Conservation (phyloP, 2,888 invertebrate genomes). For the Eustalomyia histrio region DNA sequence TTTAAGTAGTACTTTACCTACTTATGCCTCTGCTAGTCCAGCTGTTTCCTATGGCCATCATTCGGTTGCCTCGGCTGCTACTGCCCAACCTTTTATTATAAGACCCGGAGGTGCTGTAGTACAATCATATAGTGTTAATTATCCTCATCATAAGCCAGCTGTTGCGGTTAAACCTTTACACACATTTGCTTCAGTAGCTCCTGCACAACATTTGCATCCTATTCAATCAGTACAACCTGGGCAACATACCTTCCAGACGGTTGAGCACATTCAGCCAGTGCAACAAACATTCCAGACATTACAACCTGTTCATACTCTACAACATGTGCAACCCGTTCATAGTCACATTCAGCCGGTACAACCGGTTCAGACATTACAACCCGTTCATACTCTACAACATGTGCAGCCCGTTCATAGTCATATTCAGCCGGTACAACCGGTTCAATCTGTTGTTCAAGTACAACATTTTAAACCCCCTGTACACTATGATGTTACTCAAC, state of each 20-base stretch:
- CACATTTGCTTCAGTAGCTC: conserved; percentile 56
- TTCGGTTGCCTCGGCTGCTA: conserved; percentile 53
- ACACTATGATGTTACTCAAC: conserved; percentile 57
- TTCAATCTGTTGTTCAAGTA: conserved; percentile 67
- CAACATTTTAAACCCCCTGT: conserved; percentile 63
- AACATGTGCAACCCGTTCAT: conserved; percentile 37
- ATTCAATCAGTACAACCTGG: conserved; percentile 34
- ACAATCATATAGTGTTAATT: conserved; percentile 76
- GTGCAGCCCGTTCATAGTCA: conserved; percentile 52
- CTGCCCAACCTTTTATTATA: conserved; percentile 72
- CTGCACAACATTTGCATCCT: conserved; percentile 49
- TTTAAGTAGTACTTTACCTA: conserved; percentile 37
- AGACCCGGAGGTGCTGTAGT: conserved; percentile 77
- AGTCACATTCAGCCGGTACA: conserved; percentile 55
- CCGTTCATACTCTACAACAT: conserved; percentile 2
- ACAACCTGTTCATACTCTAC: conserved; percentile 8
- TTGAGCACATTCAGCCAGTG: conserved; percentile 55
- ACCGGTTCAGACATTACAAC: conserved; percentile 36
- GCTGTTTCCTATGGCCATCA: conserved; percentile 46
- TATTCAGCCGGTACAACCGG: conserved; percentile 60
- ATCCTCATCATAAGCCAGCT: conserved; percentile 74
- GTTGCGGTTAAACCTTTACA: conserved; percentile 58
- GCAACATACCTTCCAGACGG: conserved; percentile 22
- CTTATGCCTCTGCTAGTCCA: conserved; percentile 29
- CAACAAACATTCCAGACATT: conserved; percentile 14